These are phyloP conservation scores for Onychomys torridus DNA, from an alignment of 2,797 vertebrate species.

Conservation along the genomic window DNA sequence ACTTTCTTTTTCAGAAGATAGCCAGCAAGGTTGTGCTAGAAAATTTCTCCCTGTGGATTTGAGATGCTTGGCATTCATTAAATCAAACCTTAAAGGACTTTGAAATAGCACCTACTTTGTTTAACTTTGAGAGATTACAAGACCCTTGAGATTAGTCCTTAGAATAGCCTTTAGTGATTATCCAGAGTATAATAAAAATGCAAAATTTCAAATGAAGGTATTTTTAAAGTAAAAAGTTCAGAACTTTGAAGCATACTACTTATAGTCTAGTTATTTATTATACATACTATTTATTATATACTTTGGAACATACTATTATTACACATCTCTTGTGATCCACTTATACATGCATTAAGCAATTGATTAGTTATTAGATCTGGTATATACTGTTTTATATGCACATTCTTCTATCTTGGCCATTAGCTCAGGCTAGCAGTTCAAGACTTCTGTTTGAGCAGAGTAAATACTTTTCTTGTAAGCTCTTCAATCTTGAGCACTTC, in stretches of 20 bases:
- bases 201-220: constrained; percentile 52
- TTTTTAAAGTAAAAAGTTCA: constrained; percentile 73
- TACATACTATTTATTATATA: constrained; percentile 58
- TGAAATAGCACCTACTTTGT: constrained; percentile 74
- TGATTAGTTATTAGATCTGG: constrained; percentile 16
- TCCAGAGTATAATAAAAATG: constrained; percentile 76
- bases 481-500: constrained; percentile 49
- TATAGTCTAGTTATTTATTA: constrained; percentile 62
- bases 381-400: constrained; percentile 29
- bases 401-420: constrained; percentile 32
- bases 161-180: constrained; percentile 75
- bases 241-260: constrained; percentile 59
- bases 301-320: constrained; percentile 44
- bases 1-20: constrained; percentile 70
- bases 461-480: neutral
- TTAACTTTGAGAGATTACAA: constrained; percentile 79
- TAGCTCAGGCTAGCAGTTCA: neutral
- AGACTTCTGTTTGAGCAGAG: constrained; percentile 32
- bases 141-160: constrained; percentile 65
- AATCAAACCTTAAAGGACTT: constrained; percentile 76
- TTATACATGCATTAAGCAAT: neutral
- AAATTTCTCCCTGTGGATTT: constrained; percentile 69
- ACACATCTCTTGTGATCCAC: neutral
- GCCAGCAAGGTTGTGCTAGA: constrained; percentile 50
- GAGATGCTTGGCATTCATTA: constrained; percentile 72